These are phyloP conservation scores for Puma concolor DNA, from an alignment of 2,113 vertebrate genomes.

Conservation along the genomic window DNA sequence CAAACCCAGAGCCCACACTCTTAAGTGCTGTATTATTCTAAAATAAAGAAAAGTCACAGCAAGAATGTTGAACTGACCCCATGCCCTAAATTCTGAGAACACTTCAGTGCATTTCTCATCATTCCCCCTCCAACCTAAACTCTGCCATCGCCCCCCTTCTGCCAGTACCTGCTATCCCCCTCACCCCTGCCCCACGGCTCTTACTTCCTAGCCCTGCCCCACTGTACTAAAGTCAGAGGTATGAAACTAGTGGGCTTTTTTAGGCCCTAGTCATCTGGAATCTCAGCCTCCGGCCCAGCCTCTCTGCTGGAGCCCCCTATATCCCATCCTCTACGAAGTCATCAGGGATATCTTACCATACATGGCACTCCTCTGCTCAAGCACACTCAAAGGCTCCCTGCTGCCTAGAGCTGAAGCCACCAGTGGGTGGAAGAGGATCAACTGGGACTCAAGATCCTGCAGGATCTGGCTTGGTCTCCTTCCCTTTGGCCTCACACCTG, in stretches of 20 bases:
- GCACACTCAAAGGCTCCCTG: background rate
- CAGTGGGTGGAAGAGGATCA: background rate
- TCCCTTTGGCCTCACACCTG: background rate
- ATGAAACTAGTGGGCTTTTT: background rate
- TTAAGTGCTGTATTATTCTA: background rate
- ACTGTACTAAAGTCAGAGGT: background rate
- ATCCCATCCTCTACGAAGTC: background rate
- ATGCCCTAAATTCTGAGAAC: background rate
- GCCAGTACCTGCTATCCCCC: background rate
- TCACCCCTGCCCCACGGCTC: background rate
- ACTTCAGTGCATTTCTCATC: background rate
- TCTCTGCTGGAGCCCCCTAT: background rate
- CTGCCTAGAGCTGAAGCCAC: background rate
- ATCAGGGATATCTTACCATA: background rate
- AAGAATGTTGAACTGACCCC: background rate
- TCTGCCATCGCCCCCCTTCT: background rate
- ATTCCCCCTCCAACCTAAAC: background rate
- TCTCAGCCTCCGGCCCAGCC: background rate
- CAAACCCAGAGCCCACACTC: background rate
- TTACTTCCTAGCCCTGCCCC: background rate
- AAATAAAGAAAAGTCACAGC: background rate
- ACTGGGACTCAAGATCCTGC: background rate
- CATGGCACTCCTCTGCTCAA: background rate
- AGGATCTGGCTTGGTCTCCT: background rate
- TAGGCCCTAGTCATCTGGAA: background rate